Evolutionary conservation across 2,113 vertebrate species (phyloP), one percentile per base, ranked within the genome.

Genomic region (Tetrax tetrax): DNA sequence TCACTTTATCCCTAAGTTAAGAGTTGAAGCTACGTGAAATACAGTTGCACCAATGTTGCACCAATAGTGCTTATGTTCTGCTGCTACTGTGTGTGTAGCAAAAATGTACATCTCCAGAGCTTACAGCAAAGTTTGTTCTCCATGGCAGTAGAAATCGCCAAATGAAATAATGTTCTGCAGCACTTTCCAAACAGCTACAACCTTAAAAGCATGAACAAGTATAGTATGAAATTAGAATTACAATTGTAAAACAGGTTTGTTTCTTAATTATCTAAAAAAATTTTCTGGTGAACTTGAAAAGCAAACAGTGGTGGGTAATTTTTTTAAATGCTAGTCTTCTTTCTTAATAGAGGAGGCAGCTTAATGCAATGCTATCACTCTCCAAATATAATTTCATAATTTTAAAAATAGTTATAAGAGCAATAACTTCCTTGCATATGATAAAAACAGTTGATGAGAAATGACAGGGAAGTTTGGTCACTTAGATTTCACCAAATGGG

Each of bases 381-480:
- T 78, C 69, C 28, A 59, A 81, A 81, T 70, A 69, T 6, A 16
- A 28, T 31, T 81, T 89, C 23, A 9, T 71, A 48, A 75, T 53
- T 78, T 92, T 53, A 41, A 53, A 90, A 91, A 54, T 60, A 90
- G 13, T 79, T 93, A 35, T 59, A 83, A 80, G 43, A 85, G 65
- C n/a, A 83, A 20, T 74, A 78, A 43, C 16, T 65, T 88, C 37
- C 31, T 87, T 86, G 25, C 5, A 64, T 8, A 3, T 28, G n/a
- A 69, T 77, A 82, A 91, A 88, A 96, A 77, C 29, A 82, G 23
- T 28, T 61, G 35, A 56, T 83, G 70, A 87, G 77, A 95, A 94
- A 94, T 93, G 35, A 47, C 33, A 60, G 65, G 59, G 37, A 93
- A 93, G 45, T 68, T 78, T 70, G 65, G 65, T 68, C n/a, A 64